Conservation (phyloP, 2,888 invertebrate genomes). For the Phymatocera aterrima region DNA sequence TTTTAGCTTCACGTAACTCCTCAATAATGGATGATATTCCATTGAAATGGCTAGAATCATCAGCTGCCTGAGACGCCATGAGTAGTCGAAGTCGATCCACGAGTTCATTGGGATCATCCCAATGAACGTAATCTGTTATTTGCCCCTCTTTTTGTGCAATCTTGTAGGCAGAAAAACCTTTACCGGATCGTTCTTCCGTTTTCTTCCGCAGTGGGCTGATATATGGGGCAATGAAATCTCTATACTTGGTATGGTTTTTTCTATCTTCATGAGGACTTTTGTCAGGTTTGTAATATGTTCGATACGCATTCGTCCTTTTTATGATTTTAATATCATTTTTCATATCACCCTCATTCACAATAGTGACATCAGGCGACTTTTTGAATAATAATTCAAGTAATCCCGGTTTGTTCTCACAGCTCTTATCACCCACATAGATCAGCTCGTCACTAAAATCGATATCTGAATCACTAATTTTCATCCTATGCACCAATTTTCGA, state of each 20-base stretch:
- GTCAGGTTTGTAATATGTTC: too few relatives aligned
- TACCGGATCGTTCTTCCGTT: not conserved
- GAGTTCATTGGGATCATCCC: conserved; percentile 53
- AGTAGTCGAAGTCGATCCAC: conserved; percentile 51
- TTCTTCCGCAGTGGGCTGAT: not conserved
- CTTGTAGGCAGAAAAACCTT: not conserved
- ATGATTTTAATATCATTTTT: too few relatives aligned
- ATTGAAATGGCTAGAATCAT: conserved; percentile 49
- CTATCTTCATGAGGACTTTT: too few relatives aligned
- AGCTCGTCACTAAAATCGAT: not conserved
- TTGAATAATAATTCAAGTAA: too few relatives aligned
- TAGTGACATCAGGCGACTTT: too few relatives aligned
- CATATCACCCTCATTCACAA: too few relatives aligned
- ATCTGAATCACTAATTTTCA: not conserved
- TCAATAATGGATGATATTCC: conserved; percentile 52
- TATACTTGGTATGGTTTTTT: too few relatives aligned
- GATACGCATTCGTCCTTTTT: too few relatives aligned
- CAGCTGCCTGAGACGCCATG: conserved; percentile 50
- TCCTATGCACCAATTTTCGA: not conserved
- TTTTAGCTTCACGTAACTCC: conserved; percentile 51
- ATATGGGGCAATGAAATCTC: not conserved
- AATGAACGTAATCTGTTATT: conserved; percentile 50
- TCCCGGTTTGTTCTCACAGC: not conserved
- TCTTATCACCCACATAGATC: not conserved
- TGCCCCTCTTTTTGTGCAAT: not conserved